phyloP scores from a whole-genome alignment of 30 jellyfish, hydroid and myxozoan species.

The Aurelia aurita complex sp. Pacific region DNA sequence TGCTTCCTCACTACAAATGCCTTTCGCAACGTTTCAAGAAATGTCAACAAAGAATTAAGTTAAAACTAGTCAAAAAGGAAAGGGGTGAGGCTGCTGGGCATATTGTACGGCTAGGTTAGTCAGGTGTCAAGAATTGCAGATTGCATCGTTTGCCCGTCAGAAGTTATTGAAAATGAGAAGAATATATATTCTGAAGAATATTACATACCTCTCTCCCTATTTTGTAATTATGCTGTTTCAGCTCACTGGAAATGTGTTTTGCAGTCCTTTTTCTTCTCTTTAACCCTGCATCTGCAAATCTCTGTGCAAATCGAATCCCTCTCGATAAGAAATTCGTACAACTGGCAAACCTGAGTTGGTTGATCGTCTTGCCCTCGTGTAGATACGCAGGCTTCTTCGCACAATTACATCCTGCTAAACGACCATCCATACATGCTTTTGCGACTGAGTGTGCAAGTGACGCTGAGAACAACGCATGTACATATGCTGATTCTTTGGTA shows the following conservation, averaged over 20 bases:
- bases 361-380: slow-evolving; percentile 48
- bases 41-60: no score
- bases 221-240: slow-evolving; percentile 81
- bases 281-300: slow-evolving; percentile 66
- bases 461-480: slow-evolving; percentile 80
- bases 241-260: slow-evolving; percentile 48
- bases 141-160: no score
- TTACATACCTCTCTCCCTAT: slow-evolving; percentile 68
- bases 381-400: slow-evolving; percentile 68
- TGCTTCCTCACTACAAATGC: no score
- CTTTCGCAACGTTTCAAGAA: no score
- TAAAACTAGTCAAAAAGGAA: no score
- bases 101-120: no score
- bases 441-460: slow-evolving; percentile 72
- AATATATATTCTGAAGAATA: not conserved
- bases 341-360: slow-evolving; percentile 55
- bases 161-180: no score
- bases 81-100: no score
- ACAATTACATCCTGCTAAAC: slow-evolving; percentile 62
- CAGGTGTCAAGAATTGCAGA: no score
- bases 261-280: slow-evolving; percentile 40
- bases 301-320: slow-evolving; percentile 62
- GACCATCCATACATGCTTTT: slow-evolving; percentile 74
- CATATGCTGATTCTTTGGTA: slow-evolving; percentile 80
- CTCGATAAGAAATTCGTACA: slow-evolving; percentile 64